These are phyloP conservation scores for Bathynomus jamesi DNA, from an alignment of 1,140 invertebrate genomes.

Conservation along the genomic window DNA sequence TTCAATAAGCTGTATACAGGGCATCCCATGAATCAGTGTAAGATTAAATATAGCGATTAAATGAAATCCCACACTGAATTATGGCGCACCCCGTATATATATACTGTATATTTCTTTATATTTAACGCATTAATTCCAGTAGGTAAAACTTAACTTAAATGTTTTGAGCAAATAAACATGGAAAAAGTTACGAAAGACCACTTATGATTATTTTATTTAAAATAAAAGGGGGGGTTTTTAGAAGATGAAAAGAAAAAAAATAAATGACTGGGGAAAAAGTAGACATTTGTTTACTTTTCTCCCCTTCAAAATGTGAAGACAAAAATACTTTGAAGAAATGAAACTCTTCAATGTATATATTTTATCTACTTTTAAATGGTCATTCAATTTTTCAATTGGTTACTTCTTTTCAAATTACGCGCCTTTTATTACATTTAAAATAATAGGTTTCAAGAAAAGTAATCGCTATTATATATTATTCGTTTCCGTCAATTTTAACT, in stretches of 20 bases:
- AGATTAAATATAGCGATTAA: too few species aligned
- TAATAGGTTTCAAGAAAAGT: neutral
- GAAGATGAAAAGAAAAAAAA: neutral
- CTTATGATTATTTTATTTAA: neutral
- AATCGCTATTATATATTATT: too few species aligned
- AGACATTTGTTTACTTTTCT: neutral
- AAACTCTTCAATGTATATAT: neutral
- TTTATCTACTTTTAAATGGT: neutral
- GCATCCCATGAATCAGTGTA: too few species aligned
- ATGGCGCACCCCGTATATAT: neutral
- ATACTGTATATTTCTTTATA: conserved; percentile 10
- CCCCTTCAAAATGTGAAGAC: too few species aligned
- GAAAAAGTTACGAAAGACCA: neutral
- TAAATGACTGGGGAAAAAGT: neutral
- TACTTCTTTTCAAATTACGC: neutral
- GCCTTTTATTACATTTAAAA: neutral
- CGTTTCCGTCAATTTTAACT: too few species aligned
- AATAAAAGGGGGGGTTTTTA: neutral
- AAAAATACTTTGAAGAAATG: too few species aligned
- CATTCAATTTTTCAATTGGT: neutral
- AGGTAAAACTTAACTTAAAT: neutral
- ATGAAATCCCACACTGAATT: too few species aligned
- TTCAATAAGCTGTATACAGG: too few species aligned
- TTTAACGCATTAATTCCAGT: neutral
- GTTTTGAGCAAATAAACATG: neutral